A percentile compares a stretch with the other conserved stretches of the same genome.
These are phyloP conservation scores for Megastigmus dorsalis DNA, from an alignment of 2,888 invertebrate species.

Conservation along the genomic window DNA sequence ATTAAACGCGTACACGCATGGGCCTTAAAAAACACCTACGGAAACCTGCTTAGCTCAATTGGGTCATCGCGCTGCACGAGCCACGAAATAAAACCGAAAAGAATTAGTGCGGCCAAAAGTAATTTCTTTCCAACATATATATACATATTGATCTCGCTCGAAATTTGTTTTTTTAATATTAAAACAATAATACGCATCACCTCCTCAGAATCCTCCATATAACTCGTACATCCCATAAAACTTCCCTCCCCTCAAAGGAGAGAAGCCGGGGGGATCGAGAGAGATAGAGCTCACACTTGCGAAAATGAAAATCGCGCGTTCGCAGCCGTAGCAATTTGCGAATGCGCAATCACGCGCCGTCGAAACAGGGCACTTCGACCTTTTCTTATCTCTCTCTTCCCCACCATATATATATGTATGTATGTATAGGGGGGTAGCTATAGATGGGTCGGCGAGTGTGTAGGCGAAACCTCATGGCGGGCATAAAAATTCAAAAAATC, in stretches of 20 bases:
- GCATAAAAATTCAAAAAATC: conserved; percentile 48
- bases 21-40: conserved; percentile 24
- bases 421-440: background rate
- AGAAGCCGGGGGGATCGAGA: background rate
- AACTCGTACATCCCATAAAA: too few relatives aligned
- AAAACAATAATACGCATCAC: background rate
- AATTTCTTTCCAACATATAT: too few relatives aligned
- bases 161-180: too few relatives aligned
- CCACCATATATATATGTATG: background rate
- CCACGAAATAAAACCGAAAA: too few relatives aligned
- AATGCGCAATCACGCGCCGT: conserved; percentile 48
- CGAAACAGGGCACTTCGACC: conserved; percentile 12
- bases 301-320: conserved; percentile 45
- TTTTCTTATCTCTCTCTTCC: conserved; percentile 18
- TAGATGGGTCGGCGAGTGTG: too few relatives aligned
- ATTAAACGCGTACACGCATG: conserved; percentile 56
- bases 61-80: conserved; percentile 27
- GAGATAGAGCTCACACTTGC: conserved; percentile 12
- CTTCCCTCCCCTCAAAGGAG: too few relatives aligned
- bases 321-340: conserved; percentile 36
- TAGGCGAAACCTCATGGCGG: background rate
- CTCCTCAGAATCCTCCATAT: too few relatives aligned
- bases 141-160: too few relatives aligned
- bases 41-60: conserved; percentile 46
- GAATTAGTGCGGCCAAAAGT: too few relatives aligned